Evolutionary conservation across 2,797 vertebrate genomes (phyloP).

Genomic region (Iguana delicatissima): DNA sequence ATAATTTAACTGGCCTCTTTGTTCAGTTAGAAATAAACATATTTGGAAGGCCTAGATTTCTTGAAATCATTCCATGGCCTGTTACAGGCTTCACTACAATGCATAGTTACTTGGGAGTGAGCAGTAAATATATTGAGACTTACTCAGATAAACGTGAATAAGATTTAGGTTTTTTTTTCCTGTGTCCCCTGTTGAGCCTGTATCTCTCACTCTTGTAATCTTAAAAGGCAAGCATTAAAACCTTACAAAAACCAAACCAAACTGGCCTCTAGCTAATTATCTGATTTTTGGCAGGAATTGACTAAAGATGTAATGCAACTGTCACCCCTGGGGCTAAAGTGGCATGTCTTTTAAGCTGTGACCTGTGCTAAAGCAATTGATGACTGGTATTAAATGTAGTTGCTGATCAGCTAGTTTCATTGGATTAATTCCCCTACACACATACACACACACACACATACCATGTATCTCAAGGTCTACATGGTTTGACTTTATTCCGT

Average conservation of each 20-base stretch:
- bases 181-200: background rate
- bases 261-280: slow-evolving; percentile 56
- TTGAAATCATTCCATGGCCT: background rate
- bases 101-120: background rate
- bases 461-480: slow-evolving; percentile 16
- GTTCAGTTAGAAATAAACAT: background rate
- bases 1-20: background rate
- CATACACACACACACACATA: slow-evolving; percentile 40
- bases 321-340: slow-evolving; percentile 70
- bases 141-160: background rate
- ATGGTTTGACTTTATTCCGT: slow-evolving; percentile 47
- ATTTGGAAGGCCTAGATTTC: background rate
- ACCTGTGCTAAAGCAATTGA: slow-evolving; percentile 72
- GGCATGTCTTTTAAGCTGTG: slow-evolving; percentile 62
- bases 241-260: background rate
- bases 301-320: slow-evolving; percentile 55
- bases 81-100: background rate
- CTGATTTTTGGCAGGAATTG: slow-evolving; percentile 66
- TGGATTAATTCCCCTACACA: slow-evolving; percentile 73
- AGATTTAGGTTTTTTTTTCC: background rate
- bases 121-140: no score
- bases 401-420: slow-evolving; percentile 54
- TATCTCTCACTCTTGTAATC: fast-evolving
- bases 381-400: slow-evolving; percentile 66
- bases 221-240: slow-evolving; percentile 30